Evolutionary conservation across 2,113 vertebrate species (phyloP).

Genomic region (Cynopterus brachyotis): DNA sequence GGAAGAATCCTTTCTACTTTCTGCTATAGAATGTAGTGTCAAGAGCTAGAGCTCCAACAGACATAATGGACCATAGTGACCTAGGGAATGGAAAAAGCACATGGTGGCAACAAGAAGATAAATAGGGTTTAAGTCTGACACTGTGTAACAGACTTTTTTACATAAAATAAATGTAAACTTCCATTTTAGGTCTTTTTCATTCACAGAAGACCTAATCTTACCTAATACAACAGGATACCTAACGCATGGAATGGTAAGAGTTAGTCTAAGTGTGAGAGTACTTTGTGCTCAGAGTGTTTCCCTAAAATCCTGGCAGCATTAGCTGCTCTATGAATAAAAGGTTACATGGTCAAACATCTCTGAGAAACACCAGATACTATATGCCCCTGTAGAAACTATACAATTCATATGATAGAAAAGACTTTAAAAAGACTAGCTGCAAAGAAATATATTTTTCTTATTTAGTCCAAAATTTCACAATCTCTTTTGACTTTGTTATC

Average conservation of each 20-base stretch:
- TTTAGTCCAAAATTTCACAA: neutral
- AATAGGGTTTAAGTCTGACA: neutral
- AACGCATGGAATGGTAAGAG: neutral
- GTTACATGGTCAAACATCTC: neutral
- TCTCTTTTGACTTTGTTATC: neutral
- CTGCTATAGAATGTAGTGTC: neutral
- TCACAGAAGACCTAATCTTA: conserved; percentile 9
- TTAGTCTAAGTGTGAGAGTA: neutral
- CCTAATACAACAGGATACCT: neutral
- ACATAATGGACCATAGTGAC: neutral
- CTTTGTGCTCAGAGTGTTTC: neutral
- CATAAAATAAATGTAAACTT: neutral
- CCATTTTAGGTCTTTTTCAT: neutral
- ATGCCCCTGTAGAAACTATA: neutral
- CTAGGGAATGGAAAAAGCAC: neutral
- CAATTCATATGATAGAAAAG: neutral
- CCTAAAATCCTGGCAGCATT: neutral
- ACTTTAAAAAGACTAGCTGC: neutral
- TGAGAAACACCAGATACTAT: neutral
- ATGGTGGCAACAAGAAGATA: neutral
- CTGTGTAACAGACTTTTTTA: neutral
- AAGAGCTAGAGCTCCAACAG: neutral
- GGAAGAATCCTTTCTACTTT: neutral
- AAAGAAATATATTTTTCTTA: neutral
- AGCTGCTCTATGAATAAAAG: neutral